Base-by-base conservation (phyloP, 2,888 invertebrate genomes). In the Rambutsinella grinnellia region DNA sequence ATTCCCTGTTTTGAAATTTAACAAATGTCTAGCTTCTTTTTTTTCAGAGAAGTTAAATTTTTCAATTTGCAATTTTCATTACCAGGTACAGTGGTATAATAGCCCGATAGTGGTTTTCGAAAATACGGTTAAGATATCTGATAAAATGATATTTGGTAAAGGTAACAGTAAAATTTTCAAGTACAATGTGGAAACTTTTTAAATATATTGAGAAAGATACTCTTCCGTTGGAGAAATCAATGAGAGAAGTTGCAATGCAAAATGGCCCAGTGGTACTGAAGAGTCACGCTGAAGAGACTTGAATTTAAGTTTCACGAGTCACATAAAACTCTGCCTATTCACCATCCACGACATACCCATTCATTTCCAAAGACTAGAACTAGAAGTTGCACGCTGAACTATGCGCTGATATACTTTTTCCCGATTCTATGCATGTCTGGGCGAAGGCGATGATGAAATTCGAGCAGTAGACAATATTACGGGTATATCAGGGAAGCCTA, bases 221-320 rank as follows among this genome's bases (percentile, higher is more conserved):
- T n/a, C n/a, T n/a, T n/a, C n/a, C n/a, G n/a, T n/a, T n/a, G 24
- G 36, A 56, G n/a, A n/a, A n/a, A n/a, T n/a, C n/a, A n/a, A n/a
- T n/a, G 44, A 60, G 57, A 67, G 54, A 26, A 62, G 70, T 70
- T 57, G 68, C 44, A 58, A 58, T 53, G 51, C 51, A 70, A 70
- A 70, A 70, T 70, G 62, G 70, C 62, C 62, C 56, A 61, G 70
- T 70, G 70, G 61, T 70, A 70, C 70, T 70, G 70, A 70, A 15
- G 61, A 70, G 62, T 70, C 70, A 70, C 70, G 70, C 61, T 70
- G 70, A 61, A 61, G 61, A 54, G 70, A 70, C 70, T 62, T 53
- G 70, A 56, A 70, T 54, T 70, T 70, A 70, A 70, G 54, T 61
- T 46, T 62, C 61, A 54, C 57, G 26, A 68, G 51, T 23, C 51